Base-by-base conservation (phyloP, 2,797 vertebrate species). In the Galaxias olidus region DNA sequence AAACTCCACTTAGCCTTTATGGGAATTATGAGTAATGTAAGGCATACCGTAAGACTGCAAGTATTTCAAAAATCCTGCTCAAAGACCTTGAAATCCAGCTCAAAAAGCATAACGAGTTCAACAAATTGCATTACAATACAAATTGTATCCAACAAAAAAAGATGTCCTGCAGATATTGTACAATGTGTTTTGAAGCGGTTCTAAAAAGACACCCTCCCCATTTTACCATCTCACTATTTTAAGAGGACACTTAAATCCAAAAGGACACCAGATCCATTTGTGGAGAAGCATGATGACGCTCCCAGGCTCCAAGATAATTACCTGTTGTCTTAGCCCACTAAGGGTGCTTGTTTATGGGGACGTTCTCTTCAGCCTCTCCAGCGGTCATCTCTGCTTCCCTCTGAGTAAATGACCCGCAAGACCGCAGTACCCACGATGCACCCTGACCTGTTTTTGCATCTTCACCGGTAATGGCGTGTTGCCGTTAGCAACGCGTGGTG, bases 401-500 rank as follows among this genome's bases (percentile, higher is more conserved):
- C 68, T 73, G 67, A 50, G 15, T 66, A 58, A 86, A 88, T 85
- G 76, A 76, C 50, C 41, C 69, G 71, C 71, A 67, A 58, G 78
- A 74, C 55, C 73, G 65, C 19, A 55, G 78, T 80, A 48, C 54
- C 71, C 1, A 42, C 72, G 75, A 77, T 70, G 74, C 71, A 73
- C 65, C 51, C 63, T 76, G 79, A 88, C 75, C 85, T 14, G 9
- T 61, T 74, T 79, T 71, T 66, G 71, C 68, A 71, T 74, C 61
- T 69, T 50, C 63, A 75, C 64, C 48, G 50, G 72, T 84, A 90
- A 90, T 88, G 72, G 79, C 77, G 74, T 44, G 86, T 89, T 86
- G 86, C 88, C 69, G 84, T 85, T 87, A 87, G 89, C 84, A 89
- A 89, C 87, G 62, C 67, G 76, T 68, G 69, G 68, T 51, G 68